phyloP scores from a whole-genome alignment of 2,888 invertebrate genomes.

The Daptonema setosum region DNA sequence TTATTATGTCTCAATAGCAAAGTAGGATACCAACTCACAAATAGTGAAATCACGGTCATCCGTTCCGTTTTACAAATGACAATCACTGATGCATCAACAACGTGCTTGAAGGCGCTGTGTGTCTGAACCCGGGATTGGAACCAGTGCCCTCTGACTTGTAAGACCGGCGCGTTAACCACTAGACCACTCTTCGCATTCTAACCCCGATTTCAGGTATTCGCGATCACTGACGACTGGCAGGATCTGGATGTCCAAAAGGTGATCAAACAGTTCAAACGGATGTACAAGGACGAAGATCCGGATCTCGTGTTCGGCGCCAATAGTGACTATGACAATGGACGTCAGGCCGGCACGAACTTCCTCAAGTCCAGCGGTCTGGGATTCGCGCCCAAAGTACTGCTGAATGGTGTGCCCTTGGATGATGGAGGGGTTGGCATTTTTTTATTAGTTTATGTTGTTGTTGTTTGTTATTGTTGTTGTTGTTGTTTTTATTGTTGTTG shows the following conservation, averaged over 20 bases:
- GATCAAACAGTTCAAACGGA: slow-evolving; percentile 44
- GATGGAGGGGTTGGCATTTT: slow-evolving; percentile 32
- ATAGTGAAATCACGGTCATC: no score
- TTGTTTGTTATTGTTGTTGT: no score
- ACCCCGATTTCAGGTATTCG: slow-evolving; percentile 9
- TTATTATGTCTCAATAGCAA: no score
- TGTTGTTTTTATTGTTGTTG: no score
- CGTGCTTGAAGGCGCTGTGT: no score
- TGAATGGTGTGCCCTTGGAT: slow-evolving; percentile 72
- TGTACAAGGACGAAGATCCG: slow-evolving; percentile 40
- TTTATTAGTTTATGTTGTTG: no score
- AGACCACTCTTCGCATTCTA: not conserved
- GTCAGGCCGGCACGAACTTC: slow-evolving; percentile 31
- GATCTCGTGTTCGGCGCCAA: slow-evolving; percentile 63
- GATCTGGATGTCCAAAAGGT: slow-evolving; percentile 45
- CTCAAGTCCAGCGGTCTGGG: slow-evolving; percentile 29
- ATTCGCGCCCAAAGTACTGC: slow-evolving; percentile 45
- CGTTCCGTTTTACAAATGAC: no score
- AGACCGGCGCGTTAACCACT: no score
- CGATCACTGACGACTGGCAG: slow-evolving; percentile 8
- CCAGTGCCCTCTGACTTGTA: no score
- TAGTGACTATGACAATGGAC: slow-evolving; percentile 64
- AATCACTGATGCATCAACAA: no score
- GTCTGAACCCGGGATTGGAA: no score
- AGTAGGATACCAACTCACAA: no score